A percentile compares a stretch with the other conserved stretches of the same genome.
Evolutionary conservation across 2,888 invertebrate genomes (phyloP).

Genomic region (Euclidia mi): DNA sequence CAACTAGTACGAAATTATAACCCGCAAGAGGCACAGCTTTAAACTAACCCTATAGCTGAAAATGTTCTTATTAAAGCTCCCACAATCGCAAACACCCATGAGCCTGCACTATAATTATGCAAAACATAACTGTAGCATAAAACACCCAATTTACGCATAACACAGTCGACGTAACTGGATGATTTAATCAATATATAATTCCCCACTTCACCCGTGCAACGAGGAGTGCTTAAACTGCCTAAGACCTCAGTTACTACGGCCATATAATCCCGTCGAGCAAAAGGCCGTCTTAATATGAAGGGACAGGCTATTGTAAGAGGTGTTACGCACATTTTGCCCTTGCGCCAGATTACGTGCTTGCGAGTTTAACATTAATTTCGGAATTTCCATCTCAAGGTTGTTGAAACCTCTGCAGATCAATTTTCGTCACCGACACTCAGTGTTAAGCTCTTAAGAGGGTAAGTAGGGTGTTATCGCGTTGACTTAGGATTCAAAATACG

Average conservation of each 20-base stretch:
- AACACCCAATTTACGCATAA: conserved; percentile 15
- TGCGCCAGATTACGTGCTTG: conserved; percentile 76
- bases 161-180: conserved; percentile 31
- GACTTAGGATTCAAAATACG: conserved; percentile 38
- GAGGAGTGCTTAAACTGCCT: conserved; percentile 65
- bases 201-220: conserved; percentile 57
- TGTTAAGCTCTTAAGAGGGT: conserved; percentile 40
- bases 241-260: conserved; percentile 66
- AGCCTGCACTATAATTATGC: not conserved
- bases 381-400: conserved; percentile 71
- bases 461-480: conserved; percentile 31
- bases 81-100: not conserved
- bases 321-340: conserved; percentile 79
- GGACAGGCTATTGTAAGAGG: conserved; percentile 81
- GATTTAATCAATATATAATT: conserved; percentile 68
- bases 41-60: no score
- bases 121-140: conserved; percentile 14
- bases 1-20: no score
- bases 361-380: conserved; percentile 79
- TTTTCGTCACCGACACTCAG: conserved; percentile 51
- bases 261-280: conserved; percentile 71
- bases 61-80: not conserved
- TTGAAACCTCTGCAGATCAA: conserved; percentile 54
- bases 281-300: conserved; percentile 63
- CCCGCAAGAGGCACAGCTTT: no score